Percentiles rank a stretch among this genome's conserved stretches.
These are phyloP conservation scores for Rhaphigaster nebulosa DNA, from an alignment of 2,888 invertebrate genomes.

Conservation along the genomic window DNA sequence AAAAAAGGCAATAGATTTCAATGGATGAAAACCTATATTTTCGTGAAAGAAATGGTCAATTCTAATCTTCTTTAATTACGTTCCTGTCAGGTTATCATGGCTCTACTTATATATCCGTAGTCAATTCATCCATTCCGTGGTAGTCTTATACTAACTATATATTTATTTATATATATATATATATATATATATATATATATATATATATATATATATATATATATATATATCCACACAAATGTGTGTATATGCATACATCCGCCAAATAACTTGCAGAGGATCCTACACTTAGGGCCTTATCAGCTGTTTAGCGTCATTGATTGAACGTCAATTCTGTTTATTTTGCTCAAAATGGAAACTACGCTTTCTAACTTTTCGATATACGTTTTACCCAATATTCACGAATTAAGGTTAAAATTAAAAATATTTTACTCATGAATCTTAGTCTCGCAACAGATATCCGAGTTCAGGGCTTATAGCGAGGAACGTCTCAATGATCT, in stretches of 20 bases:
- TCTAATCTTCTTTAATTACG: no score
- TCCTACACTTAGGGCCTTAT: background rate
- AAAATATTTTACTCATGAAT: background rate
- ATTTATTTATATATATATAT: no score
- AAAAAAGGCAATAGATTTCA: no score
- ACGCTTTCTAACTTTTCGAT: background rate
- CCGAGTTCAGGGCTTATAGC: no score
- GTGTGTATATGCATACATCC: background rate
- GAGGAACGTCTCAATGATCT: no score
- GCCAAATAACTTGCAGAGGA: background rate
- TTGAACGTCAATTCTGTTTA: background rate
- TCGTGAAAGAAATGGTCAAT: no score
- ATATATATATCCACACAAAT: background rate
- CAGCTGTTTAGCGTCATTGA: background rate
- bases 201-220: background rate
- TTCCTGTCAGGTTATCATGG: no score
- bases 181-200: background rate
- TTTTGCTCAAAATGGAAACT: background rate
- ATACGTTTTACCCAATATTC: background rate
- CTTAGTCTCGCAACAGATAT: background rate
- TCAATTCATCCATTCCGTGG: no score
- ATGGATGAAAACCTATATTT: no score
- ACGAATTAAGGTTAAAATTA: background rate
- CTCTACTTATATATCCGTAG: no score
- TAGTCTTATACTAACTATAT: no score